Conservation (phyloP, 2,797 vertebrate genomes). For the Rhodeus uyekii region DNA sequence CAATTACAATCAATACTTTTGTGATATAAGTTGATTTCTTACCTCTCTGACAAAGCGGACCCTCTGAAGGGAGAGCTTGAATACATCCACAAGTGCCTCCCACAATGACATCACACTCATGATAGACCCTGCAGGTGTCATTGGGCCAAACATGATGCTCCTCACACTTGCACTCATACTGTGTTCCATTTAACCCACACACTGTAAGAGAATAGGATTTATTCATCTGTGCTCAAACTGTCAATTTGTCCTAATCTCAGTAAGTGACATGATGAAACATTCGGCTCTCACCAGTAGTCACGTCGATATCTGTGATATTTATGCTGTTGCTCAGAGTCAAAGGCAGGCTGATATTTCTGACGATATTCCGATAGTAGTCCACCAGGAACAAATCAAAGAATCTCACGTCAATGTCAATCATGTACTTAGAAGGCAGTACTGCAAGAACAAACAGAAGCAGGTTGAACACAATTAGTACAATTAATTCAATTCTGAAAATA, state of each 20-base stretch:
- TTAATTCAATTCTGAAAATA: too few relatives aligned
- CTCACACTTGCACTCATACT: slow-evolving; percentile 47
- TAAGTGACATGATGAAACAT: too few relatives aligned
- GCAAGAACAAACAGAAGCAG: background rate
- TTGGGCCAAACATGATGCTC: slow-evolving; percentile 39
- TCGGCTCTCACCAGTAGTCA: slow-evolving; percentile 59
- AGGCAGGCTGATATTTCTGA: background rate
- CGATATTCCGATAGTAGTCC: background rate
- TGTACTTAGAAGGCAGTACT: slow-evolving; percentile 8
- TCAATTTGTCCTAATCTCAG: too few relatives aligned
- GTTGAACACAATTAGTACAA: background rate
- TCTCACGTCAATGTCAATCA: background rate
- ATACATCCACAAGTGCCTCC: slow-evolving; percentile 67
- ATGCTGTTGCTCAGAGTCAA: background rate
- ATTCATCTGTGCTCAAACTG: too few relatives aligned
- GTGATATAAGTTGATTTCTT: background rate
- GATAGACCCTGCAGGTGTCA: slow-evolving; percentile 46
- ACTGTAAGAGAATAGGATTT: too few relatives aligned
- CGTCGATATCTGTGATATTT: slow-evolving; percentile 37
- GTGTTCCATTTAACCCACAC: slow-evolving; percentile 26
- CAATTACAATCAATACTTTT: too few relatives aligned
- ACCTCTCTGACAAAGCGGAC: slow-evolving; percentile 51
- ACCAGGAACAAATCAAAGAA: background rate
- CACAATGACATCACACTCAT: slow-evolving; percentile 50
- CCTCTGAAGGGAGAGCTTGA: slow-evolving; percentile 61